A percentile compares a stretch with the other conserved stretches of the same genome.
Conservation (phyloP, 2,888 invertebrate species). For the Drosophila cognata region DNA sequence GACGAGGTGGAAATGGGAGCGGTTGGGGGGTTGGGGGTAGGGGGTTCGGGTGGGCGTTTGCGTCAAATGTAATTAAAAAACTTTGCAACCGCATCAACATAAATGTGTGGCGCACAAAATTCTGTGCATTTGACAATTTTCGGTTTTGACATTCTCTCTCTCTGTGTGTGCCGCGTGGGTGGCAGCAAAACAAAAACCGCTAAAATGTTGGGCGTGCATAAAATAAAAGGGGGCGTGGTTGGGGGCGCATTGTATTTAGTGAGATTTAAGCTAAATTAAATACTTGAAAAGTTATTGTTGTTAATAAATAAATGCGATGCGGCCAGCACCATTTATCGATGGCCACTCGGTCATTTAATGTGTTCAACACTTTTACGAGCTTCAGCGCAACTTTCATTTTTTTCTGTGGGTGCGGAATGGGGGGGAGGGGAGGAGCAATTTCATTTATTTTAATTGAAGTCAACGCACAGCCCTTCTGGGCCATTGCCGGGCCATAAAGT, state of each 20-base stretch:
- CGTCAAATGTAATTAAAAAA: slow-evolving; percentile 78
- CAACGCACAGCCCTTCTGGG: slow-evolving; percentile 34
- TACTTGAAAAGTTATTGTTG: slow-evolving; percentile 69
- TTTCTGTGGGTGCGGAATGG: not conserved
- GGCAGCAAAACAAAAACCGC: slow-evolving; percentile 46
- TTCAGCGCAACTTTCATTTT: not conserved
- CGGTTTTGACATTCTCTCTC: slow-evolving; percentile 58
- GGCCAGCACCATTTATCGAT: slow-evolving; percentile 59
- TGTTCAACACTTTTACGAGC: slow-evolving; percentile 60
- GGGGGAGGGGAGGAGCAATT: slow-evolving; percentile 34
- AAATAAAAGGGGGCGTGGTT: slow-evolving; percentile 14
- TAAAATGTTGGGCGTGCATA: slow-evolving; percentile 37
- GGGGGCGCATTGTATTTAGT: slow-evolving; percentile 47
- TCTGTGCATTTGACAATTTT: slow-evolving; percentile 77
- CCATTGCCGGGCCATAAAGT: slow-evolving; percentile 47
- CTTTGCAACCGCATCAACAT: slow-evolving; percentile 81
- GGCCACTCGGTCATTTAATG: slow-evolving; percentile 49
- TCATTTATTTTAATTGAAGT: slow-evolving; percentile 73
- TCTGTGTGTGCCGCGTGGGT: slow-evolving; percentile 13
- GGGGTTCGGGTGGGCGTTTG: not conserved
- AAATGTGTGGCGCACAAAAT: slow-evolving; percentile 73
- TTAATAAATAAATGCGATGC: slow-evolving; percentile 67
- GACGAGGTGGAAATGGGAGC: not conserved
- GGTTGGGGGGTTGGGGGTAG: not conserved
- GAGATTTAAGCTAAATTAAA: slow-evolving; percentile 63